These are phyloP conservation scores for Euzophera pinguis DNA, from an alignment of 2,888 invertebrate species.

Conservation along the genomic window DNA sequence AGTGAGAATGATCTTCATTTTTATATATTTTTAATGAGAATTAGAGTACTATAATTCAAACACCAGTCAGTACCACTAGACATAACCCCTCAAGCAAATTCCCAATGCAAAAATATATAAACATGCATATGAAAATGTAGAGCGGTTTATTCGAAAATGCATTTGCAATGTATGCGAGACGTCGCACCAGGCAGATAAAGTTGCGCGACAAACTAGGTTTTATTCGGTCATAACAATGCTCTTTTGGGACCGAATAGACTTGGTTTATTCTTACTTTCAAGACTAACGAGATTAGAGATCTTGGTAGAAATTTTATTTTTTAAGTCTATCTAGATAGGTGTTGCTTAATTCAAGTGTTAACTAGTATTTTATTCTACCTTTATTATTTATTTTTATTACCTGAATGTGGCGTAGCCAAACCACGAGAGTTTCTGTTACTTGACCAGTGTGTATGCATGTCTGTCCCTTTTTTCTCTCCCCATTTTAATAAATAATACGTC, in stretches of 20 bases:
- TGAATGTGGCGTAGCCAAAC: no score
- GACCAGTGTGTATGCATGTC: no score
- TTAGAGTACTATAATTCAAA: no score
- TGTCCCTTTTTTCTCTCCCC: no score
- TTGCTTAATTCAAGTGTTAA: no score
- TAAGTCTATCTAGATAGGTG: no score
- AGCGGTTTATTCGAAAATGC: slow-evolving; percentile 32
- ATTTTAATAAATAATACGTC: no score
- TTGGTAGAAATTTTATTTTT: background rate
- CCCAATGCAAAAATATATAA: slow-evolving; percentile 12
- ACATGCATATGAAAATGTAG: slow-evolving; percentile 39
- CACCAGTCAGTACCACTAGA: background rate
- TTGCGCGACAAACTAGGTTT: slow-evolving; percentile 58
- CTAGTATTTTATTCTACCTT: no score
- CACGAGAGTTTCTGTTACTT: no score
- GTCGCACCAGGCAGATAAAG: slow-evolving; percentile 41
- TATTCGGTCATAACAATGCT: slow-evolving; percentile 55
- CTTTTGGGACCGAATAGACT: slow-evolving; percentile 36
- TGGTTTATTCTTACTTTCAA: slow-evolving; percentile 34
- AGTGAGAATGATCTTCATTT: no score
- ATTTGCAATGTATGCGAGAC: slow-evolving; percentile 32
- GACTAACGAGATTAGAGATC: slow-evolving; percentile 17
- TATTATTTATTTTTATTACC: no score
- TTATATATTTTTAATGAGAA: no score
- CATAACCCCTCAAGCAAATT: background rate